Conservation (phyloP, 2,888 invertebrate species). For the Campopleginae sp. region DNA sequence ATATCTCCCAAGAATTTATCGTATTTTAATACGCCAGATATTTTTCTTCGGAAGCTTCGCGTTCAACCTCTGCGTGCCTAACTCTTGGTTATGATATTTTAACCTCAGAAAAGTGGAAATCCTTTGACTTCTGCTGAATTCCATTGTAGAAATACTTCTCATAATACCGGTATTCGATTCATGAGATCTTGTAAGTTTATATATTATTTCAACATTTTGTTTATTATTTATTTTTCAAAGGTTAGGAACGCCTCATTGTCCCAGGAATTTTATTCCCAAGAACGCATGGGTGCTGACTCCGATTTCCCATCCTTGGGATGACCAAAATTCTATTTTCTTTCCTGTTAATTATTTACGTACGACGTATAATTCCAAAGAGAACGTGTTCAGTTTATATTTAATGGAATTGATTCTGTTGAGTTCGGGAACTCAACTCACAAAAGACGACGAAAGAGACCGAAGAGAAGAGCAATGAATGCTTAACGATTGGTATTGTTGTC, state of each 20-base stretch:
- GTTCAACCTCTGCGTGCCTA: neutral
- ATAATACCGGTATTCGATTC: neutral
- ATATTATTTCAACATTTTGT: neutral
- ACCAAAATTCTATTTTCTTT: neutral
- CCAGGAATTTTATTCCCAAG: too few relatives aligned
- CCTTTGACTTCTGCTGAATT: neutral
- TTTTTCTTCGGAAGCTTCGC: conserved; percentile 18
- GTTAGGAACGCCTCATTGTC: too few relatives aligned
- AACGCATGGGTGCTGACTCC: too few relatives aligned
- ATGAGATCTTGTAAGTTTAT: neutral
- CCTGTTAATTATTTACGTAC: neutral
- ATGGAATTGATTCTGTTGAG: neutral
- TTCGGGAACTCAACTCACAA: neutral
- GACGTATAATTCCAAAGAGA: neutral
- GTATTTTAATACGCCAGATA: conserved; percentile 10
- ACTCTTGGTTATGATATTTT: neutral
- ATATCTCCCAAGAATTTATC: conserved; percentile 14
- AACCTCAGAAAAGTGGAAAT: neutral
- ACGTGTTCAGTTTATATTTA: neutral
- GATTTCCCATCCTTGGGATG: too few relatives aligned
- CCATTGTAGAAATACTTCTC: neutral
- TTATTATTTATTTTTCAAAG: too few relatives aligned
- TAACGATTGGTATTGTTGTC: neutral
- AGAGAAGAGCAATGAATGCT: neutral
- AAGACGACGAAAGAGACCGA: neutral